phyloP scores from a whole-genome alignment of 2,797 vertebrate species.

The Enteromius unitaeniatus region DNA sequence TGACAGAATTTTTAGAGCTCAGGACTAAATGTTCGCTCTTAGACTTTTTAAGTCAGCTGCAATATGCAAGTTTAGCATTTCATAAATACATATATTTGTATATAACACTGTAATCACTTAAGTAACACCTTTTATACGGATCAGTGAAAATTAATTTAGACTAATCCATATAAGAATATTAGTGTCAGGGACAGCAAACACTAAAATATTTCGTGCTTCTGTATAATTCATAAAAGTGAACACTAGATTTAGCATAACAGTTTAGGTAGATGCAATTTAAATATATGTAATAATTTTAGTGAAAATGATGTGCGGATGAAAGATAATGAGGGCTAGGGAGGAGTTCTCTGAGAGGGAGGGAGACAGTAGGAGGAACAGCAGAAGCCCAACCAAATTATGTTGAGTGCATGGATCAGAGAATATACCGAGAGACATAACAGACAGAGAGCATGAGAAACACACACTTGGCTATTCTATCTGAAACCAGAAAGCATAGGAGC shows the following conservation, averaged over 20 bases:
- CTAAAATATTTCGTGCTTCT: not conserved
- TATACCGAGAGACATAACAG: constrained; percentile 29
- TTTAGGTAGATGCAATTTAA: not conserved
- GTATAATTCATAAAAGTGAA: not conserved
- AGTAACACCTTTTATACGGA: not conserved
- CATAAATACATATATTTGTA: not conserved
- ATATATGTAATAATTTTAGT: not conserved
- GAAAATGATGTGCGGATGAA: not conserved
- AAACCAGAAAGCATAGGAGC: not conserved
- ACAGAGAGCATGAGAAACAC: constrained; percentile 8
- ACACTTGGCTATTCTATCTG: not conserved
- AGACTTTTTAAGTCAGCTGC: not conserved
- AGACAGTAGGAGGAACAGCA: constrained; percentile 21
- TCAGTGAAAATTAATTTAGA: no score
- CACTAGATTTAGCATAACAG: not conserved
- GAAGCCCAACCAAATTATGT: constrained; percentile 16
- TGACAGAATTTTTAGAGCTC: not conserved
- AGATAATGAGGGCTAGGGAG: constrained; percentile 22
- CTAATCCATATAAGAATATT: not conserved
- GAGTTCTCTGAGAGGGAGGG: constrained; percentile 27
- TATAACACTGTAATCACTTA: not conserved
- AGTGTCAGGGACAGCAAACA: not conserved
- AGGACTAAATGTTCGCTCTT: not conserved
- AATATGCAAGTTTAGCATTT: not conserved
- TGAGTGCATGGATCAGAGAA: constrained; percentile 20